These are phyloP conservation scores for Anagyrus pseudococci DNA, from an alignment of 2,888 invertebrate species.

Conservation along the genomic window DNA sequence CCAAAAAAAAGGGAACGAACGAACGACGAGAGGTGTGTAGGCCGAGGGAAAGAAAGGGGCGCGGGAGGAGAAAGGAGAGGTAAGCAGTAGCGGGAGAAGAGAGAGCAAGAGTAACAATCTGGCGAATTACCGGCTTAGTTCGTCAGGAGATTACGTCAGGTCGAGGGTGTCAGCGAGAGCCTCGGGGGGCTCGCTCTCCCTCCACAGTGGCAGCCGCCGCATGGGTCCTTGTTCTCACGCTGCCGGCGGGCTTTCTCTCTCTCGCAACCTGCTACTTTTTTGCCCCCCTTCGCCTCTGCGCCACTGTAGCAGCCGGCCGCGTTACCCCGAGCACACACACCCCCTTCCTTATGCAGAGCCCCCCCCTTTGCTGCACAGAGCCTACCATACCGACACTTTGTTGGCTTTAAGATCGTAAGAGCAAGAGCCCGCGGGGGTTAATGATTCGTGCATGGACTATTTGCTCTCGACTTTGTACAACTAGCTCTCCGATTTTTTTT, in stretches of 20 bases:
- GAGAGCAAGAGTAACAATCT: slow-evolving; percentile 42
- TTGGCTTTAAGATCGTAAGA: no score
- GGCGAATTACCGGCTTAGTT: slow-evolving; percentile 61
- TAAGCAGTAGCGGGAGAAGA: slow-evolving; percentile 5
- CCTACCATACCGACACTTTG: no score
- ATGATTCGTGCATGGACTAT: no score
- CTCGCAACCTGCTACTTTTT: slow-evolving; percentile 20
- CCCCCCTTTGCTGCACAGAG: background rate
- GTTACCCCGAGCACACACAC: no score
- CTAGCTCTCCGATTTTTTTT: no score
- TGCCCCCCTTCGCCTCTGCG: slow-evolving; percentile 31
- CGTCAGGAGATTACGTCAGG: slow-evolving; percentile 61
- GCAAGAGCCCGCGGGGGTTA: no score
- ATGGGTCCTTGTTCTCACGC: slow-evolving; percentile 42
- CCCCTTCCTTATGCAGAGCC: background rate
- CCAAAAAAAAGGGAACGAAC: slow-evolving; percentile 3
- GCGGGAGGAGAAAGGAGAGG: slow-evolving; percentile 14
- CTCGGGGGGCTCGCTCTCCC: slow-evolving; percentile 44
- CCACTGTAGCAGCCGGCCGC: no score
- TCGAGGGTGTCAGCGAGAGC: slow-evolving; percentile 58
- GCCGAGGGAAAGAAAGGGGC: slow-evolving; percentile 20
- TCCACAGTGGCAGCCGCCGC: no score
- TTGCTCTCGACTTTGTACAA: no score
- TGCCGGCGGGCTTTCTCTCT: slow-evolving; percentile 26
- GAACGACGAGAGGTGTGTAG: background rate